Evolutionary conservation across 2,113 vertebrate genomes (phyloP).

Genomic region (Centrocercus urophasianus): DNA sequence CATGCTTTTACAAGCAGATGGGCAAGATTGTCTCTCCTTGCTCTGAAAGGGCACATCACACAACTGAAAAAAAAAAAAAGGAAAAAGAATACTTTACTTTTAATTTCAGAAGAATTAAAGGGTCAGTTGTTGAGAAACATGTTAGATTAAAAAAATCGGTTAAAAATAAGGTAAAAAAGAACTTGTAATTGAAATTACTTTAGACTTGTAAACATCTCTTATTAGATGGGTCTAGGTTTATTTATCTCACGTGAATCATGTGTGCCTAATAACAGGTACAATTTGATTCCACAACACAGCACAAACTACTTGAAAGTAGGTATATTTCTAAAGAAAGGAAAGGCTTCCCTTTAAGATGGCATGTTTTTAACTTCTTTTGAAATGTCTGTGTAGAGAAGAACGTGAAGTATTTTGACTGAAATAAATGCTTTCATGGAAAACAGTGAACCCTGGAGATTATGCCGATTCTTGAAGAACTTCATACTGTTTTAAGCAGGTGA

Average conservation of each 20-base stretch:
- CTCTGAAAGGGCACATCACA: constrained; percentile 56
- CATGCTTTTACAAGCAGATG: constrained; percentile 77
- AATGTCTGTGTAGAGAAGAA: constrained; percentile 64
- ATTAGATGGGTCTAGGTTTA: constrained; percentile 9
- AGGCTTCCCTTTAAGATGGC: constrained; percentile 37
- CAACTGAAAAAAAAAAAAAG: not conserved
- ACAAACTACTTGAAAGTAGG: not conserved
- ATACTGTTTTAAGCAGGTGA: constrained; percentile 83
- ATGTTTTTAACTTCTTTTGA: constrained; percentile 70
- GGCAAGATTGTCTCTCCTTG: constrained; percentile 60
- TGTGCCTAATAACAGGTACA: not conserved
- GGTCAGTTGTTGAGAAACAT: not conserved
- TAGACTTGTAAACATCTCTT: not conserved
- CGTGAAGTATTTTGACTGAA: constrained; percentile 79
- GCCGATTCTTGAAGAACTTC: constrained; percentile 76
- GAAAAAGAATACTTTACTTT: not conserved
- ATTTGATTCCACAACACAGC: not conserved
- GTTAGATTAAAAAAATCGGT: not conserved
- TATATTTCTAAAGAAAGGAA: constrained; percentile 6
- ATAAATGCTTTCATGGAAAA: constrained; percentile 78
- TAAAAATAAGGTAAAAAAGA: not conserved
- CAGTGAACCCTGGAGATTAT: constrained; percentile 77
- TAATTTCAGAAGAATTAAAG: not conserved
- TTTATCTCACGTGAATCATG: not conserved
- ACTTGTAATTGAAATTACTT: not conserved